Evolutionary conservation across 1,140 invertebrate species (phyloP), one percentile per base, ranked within the genome.

Genomic region (Platyscapa corneri): DNA sequence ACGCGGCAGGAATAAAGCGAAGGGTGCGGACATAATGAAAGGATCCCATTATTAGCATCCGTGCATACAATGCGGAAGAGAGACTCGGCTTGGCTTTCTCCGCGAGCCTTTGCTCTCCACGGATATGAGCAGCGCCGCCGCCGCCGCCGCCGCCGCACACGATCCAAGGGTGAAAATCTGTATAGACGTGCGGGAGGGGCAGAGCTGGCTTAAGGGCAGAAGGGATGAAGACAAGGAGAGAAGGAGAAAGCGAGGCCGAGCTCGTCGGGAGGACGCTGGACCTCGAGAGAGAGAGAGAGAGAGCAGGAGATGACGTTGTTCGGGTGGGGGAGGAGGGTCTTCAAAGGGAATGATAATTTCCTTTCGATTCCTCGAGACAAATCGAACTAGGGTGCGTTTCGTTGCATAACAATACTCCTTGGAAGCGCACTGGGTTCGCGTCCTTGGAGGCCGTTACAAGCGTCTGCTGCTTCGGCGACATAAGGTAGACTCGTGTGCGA

Each of bases 31-130:
- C 49, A 75, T 46, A 85, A 80, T 49, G 65, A 85, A 80, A 18
- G n/a, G 78, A 81, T 85, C 30, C 84, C 72, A 81, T 85, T 85
- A 82, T 82, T 82, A 80, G 84, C 84, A 85, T 79, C 76, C 82
- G 82, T 86, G 86, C 67, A 83, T 83, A 46, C 65, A 75, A 64
- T 81, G 37, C 70, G 70, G 34, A 42, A 74, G 37, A 76, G 27
- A 76, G 20, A 1, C 27, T 7, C 18, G 20, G n/a, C 23, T 20
- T 67, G 3, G 12, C 32, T 67, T 67, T 67, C 64, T 34, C n/a
- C 49, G 49, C 23, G 67, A 49, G 30, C 32, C 6, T n/a, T n/a
- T 77, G n/a, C 75, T 14, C 32, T 1, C 10, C 49, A n/a, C 49
- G 32, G 53, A 49, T 53, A n/a, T 53, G 32, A 53, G 39, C 27